A percentile compares a stretch with the other conserved stretches of the same genome.
These are phyloP conservation scores for Leucopternis melanops DNA, from an alignment of 2,113 vertebrate genomes.

Conservation along the genomic window DNA sequence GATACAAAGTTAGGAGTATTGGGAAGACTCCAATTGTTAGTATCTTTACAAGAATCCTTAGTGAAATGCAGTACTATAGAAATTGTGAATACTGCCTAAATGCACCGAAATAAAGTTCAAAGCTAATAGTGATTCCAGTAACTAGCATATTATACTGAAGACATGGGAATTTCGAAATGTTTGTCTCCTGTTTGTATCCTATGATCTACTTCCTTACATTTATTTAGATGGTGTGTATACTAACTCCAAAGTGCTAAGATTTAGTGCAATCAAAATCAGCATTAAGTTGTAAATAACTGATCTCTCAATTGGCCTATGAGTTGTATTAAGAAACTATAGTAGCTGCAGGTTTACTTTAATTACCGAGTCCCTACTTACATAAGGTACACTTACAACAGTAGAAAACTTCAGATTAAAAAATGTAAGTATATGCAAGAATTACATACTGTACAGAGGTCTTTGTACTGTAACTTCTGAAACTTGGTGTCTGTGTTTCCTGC, in stretches of 20 bases:
- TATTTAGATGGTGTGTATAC: not conserved
- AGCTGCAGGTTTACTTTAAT: not conserved
- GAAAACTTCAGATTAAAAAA: not conserved
- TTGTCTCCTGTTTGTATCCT: not conserved
- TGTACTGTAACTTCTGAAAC: slow-evolving; percentile 99
- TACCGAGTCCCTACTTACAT: not conserved
- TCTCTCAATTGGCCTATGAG: not conserved
- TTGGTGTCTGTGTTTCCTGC: slow-evolving; percentile 96
- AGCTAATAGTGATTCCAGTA: not conserved
- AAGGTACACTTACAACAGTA: not conserved
- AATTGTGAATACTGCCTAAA: not conserved
- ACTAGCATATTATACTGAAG: not conserved
- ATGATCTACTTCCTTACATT: not conserved
- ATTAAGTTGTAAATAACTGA: not conserved
- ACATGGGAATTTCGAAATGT: not conserved
- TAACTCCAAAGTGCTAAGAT: not conserved
- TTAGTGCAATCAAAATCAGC: not conserved
- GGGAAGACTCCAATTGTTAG: not conserved
- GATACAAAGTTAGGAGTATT: not conserved
- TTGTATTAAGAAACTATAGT: not conserved
- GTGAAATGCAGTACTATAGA: not conserved
- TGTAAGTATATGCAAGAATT: not conserved
- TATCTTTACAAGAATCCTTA: not conserved
- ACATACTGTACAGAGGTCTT: slow-evolving; percentile 93
- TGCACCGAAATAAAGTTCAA: not conserved